Conservation (phyloP, 2,888 invertebrate genomes). For the Sussaba pulchella region DNA sequence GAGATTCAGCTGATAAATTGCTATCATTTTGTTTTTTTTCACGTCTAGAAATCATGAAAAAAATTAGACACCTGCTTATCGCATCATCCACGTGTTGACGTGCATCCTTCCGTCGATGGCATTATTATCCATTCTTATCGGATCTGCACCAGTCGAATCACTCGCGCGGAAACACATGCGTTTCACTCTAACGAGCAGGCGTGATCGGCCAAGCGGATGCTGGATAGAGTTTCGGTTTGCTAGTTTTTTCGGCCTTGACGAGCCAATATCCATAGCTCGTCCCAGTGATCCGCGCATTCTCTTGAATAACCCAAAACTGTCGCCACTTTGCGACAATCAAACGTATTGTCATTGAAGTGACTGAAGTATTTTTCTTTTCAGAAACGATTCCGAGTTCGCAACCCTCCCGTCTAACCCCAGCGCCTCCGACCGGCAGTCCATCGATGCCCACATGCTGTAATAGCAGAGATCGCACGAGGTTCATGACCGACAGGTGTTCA, state of each 20-base stretch:
- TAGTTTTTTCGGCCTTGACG: conserved; percentile 21
- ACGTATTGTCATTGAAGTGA: conserved; percentile 47
- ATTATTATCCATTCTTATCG: conserved; percentile 40
- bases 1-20: neutral
- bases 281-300: conserved; percentile 5
- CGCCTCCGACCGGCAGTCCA: conserved; percentile 27
- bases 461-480: conserved; percentile 45
- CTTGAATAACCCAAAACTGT: conserved; percentile 28
- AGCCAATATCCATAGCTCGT: conserved; percentile 28
- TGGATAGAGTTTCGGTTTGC: conserved; percentile 29
- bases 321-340: conserved; percentile 47
- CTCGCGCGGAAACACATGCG: conserved; percentile 10
- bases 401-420: conserved; percentile 5
- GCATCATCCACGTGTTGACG: neutral
- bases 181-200: conserved; percentile 17
- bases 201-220: neutral
- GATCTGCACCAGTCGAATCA: conserved; percentile 15
- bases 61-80: conserved; percentile 9
- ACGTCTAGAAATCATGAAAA: neutral
- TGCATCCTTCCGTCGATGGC: neutral
- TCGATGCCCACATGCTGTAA: conserved; percentile 33
- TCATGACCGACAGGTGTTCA: conserved; percentile 59
- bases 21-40: conserved; percentile 6
- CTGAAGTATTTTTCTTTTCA: conserved; percentile 49
- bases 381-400: conserved; percentile 38